phyloP scores from a whole-genome alignment of 2,888 invertebrate genomes.

The Dicyrtoma fusca region DNA sequence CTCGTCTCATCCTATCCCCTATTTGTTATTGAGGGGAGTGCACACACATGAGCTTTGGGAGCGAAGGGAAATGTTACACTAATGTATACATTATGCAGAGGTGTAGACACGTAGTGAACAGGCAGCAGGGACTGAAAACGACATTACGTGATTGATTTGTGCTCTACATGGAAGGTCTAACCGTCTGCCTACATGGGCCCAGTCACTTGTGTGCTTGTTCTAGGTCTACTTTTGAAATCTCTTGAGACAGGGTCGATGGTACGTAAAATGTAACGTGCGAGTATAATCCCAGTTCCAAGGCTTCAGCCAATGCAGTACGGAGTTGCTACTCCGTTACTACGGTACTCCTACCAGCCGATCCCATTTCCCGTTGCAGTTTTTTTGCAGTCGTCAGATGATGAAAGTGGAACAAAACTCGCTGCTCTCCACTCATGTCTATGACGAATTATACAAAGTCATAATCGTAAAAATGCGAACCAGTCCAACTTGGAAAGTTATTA shows the following conservation, averaged over 20 bases:
- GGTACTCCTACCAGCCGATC: no score
- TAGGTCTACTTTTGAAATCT: conserved; percentile 27
- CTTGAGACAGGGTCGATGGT: conserved; percentile 31
- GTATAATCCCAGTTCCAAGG: neutral
- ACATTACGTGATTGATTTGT: conserved; percentile 36
- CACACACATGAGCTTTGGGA: conserved; percentile 14
- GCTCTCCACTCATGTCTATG: conserved; percentile 17
- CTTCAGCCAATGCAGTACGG: neutral
- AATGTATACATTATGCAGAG: conserved; percentile 36
- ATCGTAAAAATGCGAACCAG: conserved; percentile 22
- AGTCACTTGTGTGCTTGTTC: conserved; percentile 5
- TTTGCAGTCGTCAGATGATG: neutral
- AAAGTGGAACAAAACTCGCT: conserved; percentile 23
- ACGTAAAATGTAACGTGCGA: conserved; percentile 18
- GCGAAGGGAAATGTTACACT: conserved; percentile 20
- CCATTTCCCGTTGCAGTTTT: neutral
- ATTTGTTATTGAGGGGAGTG: neutral
- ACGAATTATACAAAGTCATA: conserved; percentile 29
- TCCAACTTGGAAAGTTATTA: no score
- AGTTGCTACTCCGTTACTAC: no score
- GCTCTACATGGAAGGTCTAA: conserved; percentile 33
- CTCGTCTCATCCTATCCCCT: no score
- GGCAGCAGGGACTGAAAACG: conserved; percentile 30
- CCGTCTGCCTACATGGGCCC: neutral
- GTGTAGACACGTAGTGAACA: conserved; percentile 27